These are phyloP conservation scores for Rallus crepitans DNA, from an alignment of 2,797 vertebrate genomes.

Conservation along the genomic window DNA sequence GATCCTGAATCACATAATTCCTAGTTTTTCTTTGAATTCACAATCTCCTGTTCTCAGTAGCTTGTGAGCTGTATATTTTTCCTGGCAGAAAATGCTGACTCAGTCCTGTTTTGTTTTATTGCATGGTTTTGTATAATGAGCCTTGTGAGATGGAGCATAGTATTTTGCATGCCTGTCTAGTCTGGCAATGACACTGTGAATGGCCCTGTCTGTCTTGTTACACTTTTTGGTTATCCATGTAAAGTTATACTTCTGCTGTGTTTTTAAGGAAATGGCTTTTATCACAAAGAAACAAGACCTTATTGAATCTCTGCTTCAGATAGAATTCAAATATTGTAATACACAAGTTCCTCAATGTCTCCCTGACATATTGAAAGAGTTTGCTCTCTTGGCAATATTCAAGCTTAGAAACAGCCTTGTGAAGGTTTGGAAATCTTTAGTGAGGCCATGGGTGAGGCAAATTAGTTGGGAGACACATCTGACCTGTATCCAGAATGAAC, in stretches of 20 bases:
- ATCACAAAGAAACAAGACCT: neutral
- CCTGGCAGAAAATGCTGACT: constrained; percentile 15
- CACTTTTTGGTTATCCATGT: neutral
- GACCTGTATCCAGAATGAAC: constrained; percentile 27
- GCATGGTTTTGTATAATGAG: neutral
- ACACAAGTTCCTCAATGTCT: neutral
- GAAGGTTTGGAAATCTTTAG: neutral
- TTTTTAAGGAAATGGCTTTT: constrained; percentile 7
- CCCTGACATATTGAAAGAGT: neutral
- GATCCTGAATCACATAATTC: neutral
- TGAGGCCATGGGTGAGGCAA: neutral
- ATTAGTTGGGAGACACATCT: neutral
- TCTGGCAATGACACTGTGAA: neutral
- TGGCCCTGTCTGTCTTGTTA: neutral
- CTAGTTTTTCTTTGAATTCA: constrained; percentile 17
- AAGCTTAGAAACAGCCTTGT: constrained; percentile 14
- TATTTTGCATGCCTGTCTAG: neutral
- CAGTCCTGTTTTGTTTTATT: neutral
- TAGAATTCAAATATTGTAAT: neutral
- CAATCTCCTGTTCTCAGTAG: neutral
- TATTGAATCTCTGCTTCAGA: neutral
- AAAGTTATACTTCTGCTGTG: neutral
- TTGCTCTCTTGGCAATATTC: constrained; percentile 5
- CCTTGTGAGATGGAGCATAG: neutral
- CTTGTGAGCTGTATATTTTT: constrained; percentile 39